phyloP scores from a whole-genome alignment of 2,113 vertebrate species.

The Oostethus manadensis region DNA sequence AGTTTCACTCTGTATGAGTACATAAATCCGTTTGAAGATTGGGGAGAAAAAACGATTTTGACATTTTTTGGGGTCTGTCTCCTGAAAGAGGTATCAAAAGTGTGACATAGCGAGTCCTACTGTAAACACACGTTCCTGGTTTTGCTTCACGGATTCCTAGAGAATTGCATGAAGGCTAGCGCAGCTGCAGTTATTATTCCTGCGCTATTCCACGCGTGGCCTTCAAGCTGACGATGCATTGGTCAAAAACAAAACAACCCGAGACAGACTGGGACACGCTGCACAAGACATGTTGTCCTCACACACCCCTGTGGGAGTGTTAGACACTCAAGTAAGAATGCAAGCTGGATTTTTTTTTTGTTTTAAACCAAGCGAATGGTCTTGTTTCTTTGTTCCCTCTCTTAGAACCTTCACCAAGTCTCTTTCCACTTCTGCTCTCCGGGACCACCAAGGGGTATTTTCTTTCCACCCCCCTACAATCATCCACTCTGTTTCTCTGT shows the following conservation, averaged over 20 bases:
- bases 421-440: neutral
- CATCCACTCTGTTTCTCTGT: conserved; percentile 58
- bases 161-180: too few relatives aligned
- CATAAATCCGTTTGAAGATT: too few relatives aligned
- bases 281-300: conserved; percentile 39
- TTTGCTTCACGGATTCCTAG: too few relatives aligned
- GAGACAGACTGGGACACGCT: conserved; percentile 48
- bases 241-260: conserved; percentile 51
- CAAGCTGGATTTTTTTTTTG: neutral
- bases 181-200: too few relatives aligned
- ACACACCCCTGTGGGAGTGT: conserved; percentile 42
- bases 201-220: conserved; percentile 24
- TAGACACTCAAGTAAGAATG: conserved; percentile 35
- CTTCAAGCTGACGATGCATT: conserved; percentile 61
- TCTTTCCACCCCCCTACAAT: conserved; percentile 35
- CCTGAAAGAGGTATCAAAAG: too few relatives aligned
- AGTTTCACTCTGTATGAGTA: too few relatives aligned
- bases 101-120: too few relatives aligned
- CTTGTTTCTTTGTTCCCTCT: neutral
- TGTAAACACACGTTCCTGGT: too few relatives aligned
- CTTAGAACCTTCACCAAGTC: neutral
- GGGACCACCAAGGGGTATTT: conserved; percentile 18
- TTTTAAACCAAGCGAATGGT: neutral
- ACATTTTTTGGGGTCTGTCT: too few relatives aligned
- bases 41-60: too few relatives aligned